A percentile compares a stretch with the other conserved stretches of the same genome.
Conservation (phyloP, 1,140 invertebrate species). For the Luehdorfia chinensis region DNA sequence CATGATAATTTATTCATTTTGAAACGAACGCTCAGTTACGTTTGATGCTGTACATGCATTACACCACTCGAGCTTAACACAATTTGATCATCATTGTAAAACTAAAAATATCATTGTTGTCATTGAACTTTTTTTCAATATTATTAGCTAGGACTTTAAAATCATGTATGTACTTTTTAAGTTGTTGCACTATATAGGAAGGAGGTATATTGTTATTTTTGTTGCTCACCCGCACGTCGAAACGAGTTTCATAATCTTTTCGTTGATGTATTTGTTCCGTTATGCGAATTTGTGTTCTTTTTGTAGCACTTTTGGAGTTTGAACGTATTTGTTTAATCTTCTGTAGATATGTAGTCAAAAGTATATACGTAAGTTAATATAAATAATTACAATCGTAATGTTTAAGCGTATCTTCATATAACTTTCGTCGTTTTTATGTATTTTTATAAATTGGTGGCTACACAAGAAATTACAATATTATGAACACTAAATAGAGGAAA, state of each 20-base stretch:
- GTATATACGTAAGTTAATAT: too few relatives aligned
- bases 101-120: too few relatives aligned
- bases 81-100: too few relatives aligned
- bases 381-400: too few relatives aligned
- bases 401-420: too few relatives aligned
- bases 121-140: too few relatives aligned
- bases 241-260: slow-evolving; percentile 13
- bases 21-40: slow-evolving; percentile 12
- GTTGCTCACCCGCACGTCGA: slow-evolving; percentile 2
- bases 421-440: background rate
- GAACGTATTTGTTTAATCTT: slow-evolving; percentile 2
- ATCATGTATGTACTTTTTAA: too few relatives aligned
- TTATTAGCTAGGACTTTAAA: too few relatives aligned
- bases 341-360: background rate
- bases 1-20: slow-evolving; percentile 17
- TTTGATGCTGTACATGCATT: slow-evolving; percentile 6
- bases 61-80: too few relatives aligned
- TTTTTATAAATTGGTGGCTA: background rate
- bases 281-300: slow-evolving; percentile 11
- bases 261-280: slow-evolving; percentile 9
- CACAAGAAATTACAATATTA: too few relatives aligned
- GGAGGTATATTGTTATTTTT: slow-evolving; percentile 1
- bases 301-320: slow-evolving; percentile 1
- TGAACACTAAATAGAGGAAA: too few relatives aligned
- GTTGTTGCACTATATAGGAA: too few relatives aligned